Evolutionary conservation across 2,888 invertebrate genomes (phyloP).

Genomic region (Seira musarum): DNA sequence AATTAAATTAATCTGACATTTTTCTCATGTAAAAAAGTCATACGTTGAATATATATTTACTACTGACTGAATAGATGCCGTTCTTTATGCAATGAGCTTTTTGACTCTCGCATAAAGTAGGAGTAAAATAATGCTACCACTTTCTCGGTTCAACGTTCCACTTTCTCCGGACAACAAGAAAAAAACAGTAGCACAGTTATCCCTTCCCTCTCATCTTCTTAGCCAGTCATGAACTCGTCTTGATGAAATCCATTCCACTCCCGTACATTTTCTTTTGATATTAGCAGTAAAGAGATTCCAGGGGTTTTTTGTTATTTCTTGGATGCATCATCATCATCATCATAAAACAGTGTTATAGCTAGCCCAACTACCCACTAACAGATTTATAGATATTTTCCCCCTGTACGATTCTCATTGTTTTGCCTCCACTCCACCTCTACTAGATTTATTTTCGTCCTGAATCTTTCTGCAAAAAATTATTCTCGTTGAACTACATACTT

Average conservation of each 20-base stretch:
- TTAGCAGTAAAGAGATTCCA: no score
- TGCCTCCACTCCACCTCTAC: conserved; percentile 1
- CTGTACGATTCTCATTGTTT: conserved; percentile 7
- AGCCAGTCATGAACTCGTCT: neutral
- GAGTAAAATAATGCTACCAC: neutral
- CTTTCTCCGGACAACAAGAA: neutral
- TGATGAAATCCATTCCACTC: neutral
- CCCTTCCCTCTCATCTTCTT: neutral
- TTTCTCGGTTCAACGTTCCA: conserved; percentile 7
- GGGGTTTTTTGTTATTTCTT: no score
- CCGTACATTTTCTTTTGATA: neutral
- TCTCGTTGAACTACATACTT: conserved; percentile 20
- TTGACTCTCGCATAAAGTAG: neutral
- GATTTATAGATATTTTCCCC: neutral
- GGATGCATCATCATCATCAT: neutral
- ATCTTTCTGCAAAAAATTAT: neutral
- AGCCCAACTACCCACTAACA: neutral
- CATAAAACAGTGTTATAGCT: neutral
- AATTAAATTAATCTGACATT: conserved; percentile 58
- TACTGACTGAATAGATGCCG: neutral
- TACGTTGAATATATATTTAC: neutral
- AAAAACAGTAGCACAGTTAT: neutral
- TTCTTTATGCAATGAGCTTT: neutral
- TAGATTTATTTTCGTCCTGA: conserved; percentile 9
- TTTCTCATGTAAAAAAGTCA: conserved; percentile 19